These are phyloP conservation scores for Pogonophryne albipinna DNA, from an alignment of 2,797 vertebrate genomes.

Conservation along the genomic window DNA sequence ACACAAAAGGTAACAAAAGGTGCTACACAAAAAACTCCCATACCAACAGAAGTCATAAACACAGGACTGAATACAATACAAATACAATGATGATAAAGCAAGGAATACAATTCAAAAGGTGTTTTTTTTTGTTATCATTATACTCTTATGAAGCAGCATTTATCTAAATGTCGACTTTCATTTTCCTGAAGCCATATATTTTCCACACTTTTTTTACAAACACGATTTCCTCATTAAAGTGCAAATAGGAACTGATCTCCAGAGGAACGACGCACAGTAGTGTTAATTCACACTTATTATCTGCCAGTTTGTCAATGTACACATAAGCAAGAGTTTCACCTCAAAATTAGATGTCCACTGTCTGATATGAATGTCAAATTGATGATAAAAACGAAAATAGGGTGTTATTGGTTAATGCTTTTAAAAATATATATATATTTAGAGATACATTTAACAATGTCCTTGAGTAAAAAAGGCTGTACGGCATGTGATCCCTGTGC, in stretches of 20 bases:
- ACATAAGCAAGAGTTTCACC: conserved; percentile 18
- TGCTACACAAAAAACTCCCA: too few species aligned
- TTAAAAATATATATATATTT: background rate
- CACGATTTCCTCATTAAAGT: conserved; percentile 46
- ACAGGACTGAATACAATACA: too few species aligned
- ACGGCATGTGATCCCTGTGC: background rate
- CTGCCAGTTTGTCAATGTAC: conserved; percentile 18
- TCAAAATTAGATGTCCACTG: background rate
- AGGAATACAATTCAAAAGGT: too few species aligned
- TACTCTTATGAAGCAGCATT: conserved; percentile 37
- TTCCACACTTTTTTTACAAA: conserved; percentile 35
- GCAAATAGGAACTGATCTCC: conserved; percentile 54
- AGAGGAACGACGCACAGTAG: conserved; percentile 44
- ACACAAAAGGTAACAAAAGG: too few species aligned
- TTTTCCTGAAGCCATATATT: conserved; percentile 34
- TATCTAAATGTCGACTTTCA: conserved; percentile 49
- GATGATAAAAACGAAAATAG: too few species aligned
- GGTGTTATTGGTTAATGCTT: too few species aligned
- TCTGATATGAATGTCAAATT: too few species aligned
- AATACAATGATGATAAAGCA: too few species aligned
- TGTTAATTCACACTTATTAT: conserved; percentile 28
- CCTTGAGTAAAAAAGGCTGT: background rate
- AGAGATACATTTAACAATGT: conserved; percentile 8
- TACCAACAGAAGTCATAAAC: too few species aligned
- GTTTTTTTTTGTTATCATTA: conserved; percentile 10